Evolutionary conservation across 2,797 vertebrate species (phyloP).

Genomic region (Sebastolobus altivelis): DNA sequence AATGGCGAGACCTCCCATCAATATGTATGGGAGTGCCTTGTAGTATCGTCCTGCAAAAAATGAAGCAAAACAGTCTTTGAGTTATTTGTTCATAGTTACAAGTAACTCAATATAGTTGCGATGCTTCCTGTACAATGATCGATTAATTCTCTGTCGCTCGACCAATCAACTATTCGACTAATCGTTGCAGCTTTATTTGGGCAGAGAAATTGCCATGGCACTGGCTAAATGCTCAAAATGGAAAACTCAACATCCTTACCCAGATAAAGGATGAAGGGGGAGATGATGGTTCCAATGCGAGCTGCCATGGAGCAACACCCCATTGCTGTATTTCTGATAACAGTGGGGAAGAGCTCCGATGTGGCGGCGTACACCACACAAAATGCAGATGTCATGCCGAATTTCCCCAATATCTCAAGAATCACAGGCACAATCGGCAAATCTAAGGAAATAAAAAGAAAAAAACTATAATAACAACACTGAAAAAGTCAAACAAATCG

Average conservation of each 20-base stretch:
- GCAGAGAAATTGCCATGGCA: not conserved
- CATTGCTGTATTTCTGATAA: slow-evolving; percentile 92
- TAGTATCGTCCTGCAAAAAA: slow-evolving; percentile 85
- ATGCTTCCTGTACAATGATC: not conserved
- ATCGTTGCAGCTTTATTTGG: too few species aligned
- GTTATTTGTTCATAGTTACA: not conserved
- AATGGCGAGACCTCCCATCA: slow-evolving; percentile 90
- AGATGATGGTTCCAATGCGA: slow-evolving; percentile 88
- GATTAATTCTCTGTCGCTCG: too few species aligned
- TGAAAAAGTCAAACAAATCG: not conserved
- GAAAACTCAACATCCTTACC: slow-evolving; percentile 72
- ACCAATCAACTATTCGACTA: not conserved
- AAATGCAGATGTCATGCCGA: slow-evolving; percentile 89
- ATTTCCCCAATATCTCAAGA: slow-evolving; percentile 89
- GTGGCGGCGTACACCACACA: slow-evolving; percentile 90
- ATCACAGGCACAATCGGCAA: slow-evolving; percentile 51
- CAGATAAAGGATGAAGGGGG: slow-evolving; percentile 91
- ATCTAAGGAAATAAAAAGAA: slow-evolving; percentile 30
- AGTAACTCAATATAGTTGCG: too few species aligned
- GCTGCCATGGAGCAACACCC: slow-evolving; percentile 91
- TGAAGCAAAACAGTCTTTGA: not conserved
- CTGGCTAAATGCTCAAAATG: not conserved
- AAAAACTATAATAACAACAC: not conserved
- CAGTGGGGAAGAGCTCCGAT: slow-evolving; percentile 91
- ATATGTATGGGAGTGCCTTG: slow-evolving; percentile 89